A percentile compares a stretch with the other conserved stretches of the same genome.
Conservation (phyloP, 2,888 invertebrate genomes). For the Rhingia campestris region DNA sequence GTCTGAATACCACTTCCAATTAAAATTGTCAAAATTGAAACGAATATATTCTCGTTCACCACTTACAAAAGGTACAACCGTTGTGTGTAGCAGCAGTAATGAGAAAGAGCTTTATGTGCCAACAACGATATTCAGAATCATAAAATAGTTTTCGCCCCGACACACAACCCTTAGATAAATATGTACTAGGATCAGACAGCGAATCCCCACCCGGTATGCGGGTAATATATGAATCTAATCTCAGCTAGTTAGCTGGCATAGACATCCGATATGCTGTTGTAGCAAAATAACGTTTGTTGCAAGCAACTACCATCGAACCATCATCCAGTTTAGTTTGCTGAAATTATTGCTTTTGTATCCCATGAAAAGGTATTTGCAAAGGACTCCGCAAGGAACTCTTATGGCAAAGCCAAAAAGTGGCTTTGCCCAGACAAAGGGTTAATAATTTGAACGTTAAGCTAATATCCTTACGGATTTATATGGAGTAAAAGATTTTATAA, state of each 20-base stretch:
- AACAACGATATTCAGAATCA: constrained; percentile 69
- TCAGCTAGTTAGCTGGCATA: constrained; percentile 61
- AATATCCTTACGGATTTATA: constrained; percentile 66
- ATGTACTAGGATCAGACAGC: constrained; percentile 72
- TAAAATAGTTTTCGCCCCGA: constrained; percentile 66
- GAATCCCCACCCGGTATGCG: constrained; percentile 58
- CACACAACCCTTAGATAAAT: constrained; percentile 68
- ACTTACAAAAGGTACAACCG: constrained; percentile 47
- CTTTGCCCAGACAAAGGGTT: constrained; percentile 70
- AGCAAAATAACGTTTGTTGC: constrained; percentile 38
- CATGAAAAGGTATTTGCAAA: constrained; percentile 71
- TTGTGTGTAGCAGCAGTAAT: constrained; percentile 9
- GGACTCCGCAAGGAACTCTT: constrained; percentile 64
- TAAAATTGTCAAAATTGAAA: constrained; percentile 45
- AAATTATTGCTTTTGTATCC: constrained; percentile 73
- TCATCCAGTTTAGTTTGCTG: constrained; percentile 63
- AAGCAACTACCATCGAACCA: constrained; percentile 61
- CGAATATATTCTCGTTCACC: constrained; percentile 54
- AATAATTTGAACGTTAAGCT: constrained; percentile 69
- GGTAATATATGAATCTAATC: constrained; percentile 72
- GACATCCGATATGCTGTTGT: constrained; percentile 17
- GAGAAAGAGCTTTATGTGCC: constrained; percentile 45
- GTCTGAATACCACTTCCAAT: background rate
- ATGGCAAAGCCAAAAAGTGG: constrained; percentile 68
- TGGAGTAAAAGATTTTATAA: constrained; percentile 45